Conservation (phyloP, 2,888 invertebrate genomes). For the Cryptocephalus primarius region DNA sequence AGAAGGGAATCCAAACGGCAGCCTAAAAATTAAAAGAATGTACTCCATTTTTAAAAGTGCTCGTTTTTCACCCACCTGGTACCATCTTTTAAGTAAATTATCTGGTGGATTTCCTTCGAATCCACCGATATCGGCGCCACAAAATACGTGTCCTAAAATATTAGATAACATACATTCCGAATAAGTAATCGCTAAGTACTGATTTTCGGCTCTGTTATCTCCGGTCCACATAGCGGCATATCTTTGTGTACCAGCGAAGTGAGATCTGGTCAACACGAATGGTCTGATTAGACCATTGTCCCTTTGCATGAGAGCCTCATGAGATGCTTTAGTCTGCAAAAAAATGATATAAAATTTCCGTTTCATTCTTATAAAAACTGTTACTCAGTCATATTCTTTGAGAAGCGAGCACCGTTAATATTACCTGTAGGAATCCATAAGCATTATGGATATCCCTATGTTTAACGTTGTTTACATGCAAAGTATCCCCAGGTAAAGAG, state of each 20-base stretch:
- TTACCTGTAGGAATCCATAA: constrained; percentile 55
- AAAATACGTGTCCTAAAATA: constrained; percentile 76
- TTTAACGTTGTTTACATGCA: constrained; percentile 71
- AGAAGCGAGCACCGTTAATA: not conserved
- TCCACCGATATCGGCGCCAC: constrained; percentile 93
- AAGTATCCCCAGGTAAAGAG: constrained; percentile 85
- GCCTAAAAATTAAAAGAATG: constrained; percentile 41
- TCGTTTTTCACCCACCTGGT: constrained; percentile 40
- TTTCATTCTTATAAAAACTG: not conserved
- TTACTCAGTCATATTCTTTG: not conserved
- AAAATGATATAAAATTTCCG: not conserved
- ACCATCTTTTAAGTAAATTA: constrained; percentile 16
- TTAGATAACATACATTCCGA: constrained; percentile 75
- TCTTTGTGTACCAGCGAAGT: constrained; percentile 87
- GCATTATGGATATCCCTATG: constrained; percentile 89
- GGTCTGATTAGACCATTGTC: constrained; percentile 55
- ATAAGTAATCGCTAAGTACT: constrained; percentile 68
- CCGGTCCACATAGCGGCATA: constrained; percentile 93
- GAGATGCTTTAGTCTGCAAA: constrained; percentile 46
- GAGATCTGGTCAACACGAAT: constrained; percentile 80
- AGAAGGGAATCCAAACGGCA: constrained; percentile 87
- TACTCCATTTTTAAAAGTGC: not conserved
- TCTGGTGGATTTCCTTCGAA: constrained; percentile 41
- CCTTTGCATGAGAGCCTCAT: constrained; percentile 45
- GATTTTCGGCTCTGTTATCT: constrained; percentile 90